These are phyloP conservation scores for Pyrocephalus nanus DNA, from an alignment of 2,797 vertebrate species.

Conservation along the genomic window DNA sequence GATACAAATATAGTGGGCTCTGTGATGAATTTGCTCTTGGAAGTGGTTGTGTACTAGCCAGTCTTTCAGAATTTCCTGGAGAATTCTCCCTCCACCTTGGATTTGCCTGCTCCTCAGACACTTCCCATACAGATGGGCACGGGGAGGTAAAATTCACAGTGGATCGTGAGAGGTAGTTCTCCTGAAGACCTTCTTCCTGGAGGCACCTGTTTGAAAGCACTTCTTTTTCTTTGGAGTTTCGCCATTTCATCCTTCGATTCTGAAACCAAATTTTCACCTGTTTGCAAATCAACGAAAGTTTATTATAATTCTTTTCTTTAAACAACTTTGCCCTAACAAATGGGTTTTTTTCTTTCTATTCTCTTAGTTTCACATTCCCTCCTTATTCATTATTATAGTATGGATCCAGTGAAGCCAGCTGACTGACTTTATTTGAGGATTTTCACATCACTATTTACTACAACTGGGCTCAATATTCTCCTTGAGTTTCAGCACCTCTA, in stretches of 20 bases:
- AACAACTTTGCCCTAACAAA: neutral
- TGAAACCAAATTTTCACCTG: conserved; percentile 99
- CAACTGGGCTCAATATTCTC: neutral
- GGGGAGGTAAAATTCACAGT: conserved; percentile 65
- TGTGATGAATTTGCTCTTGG: conserved; percentile 40
- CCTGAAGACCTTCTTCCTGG: conserved; percentile 81
- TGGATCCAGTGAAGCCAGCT: neutral
- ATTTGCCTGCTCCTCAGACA: conserved; percentile 61
- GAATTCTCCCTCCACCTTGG: conserved; percentile 71
- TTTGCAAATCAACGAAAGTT: conserved; percentile 50
- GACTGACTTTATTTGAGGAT: neutral
- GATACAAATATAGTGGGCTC: conserved; percentile 60
- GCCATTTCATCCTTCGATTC: conserved; percentile 98
- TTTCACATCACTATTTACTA: neutral
- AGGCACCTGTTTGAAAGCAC: conserved; percentile 82
- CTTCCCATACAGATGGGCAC: conserved; percentile 67
- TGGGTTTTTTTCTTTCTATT: neutral
- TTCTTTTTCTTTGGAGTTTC: conserved; percentile 97
- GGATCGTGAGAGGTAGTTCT: conserved; percentile 69
- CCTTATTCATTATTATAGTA: neutral
- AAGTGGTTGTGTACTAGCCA: neutral
- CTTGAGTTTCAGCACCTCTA: neutral
- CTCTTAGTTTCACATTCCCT: neutral
- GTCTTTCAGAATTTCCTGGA: conserved; percentile 69
- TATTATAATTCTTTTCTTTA: neutral